Conservation (phyloP, 2,797 vertebrate species). For the Spinus olivaceus region DNA sequence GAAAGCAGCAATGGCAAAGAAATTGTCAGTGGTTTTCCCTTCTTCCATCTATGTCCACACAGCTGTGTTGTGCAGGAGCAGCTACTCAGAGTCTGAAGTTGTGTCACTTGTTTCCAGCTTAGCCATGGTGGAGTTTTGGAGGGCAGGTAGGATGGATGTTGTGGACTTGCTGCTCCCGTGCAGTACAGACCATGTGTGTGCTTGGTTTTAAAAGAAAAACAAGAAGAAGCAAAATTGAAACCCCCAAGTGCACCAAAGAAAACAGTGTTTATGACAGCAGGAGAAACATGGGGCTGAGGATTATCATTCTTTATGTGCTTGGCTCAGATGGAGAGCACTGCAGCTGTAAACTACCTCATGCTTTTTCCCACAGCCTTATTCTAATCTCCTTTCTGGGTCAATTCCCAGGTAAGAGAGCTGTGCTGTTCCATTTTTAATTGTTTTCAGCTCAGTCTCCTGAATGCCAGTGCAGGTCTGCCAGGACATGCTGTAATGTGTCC, state of each 20-base stretch:
- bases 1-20: not conserved
- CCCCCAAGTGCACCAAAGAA: not conserved
- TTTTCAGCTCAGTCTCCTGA: not conserved
- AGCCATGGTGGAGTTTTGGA: fast-evolving
- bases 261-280: not conserved
- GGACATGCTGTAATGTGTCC: not conserved
- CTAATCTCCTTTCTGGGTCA: constrained; percentile 25
- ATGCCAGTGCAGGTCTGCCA: not conserved
- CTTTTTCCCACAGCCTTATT: not conserved
- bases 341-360: not conserved
- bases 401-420: not conserved
- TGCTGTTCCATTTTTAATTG: not conserved
- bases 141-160: fast-evolving
- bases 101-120: fast-evolving
- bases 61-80: not conserved
- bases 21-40: not conserved
- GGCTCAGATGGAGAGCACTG: not conserved
- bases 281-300: not conserved
- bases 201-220: not conserved
- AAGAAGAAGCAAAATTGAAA: not conserved
- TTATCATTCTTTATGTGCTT: not conserved
- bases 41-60: fast-evolving
- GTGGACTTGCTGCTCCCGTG: fast-evolving
- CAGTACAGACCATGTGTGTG: no score
- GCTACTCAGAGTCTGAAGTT: fast-evolving